Base-by-base conservation (phyloP, 2,113 vertebrate genomes). In the Chlamydotis undulata region DNA sequence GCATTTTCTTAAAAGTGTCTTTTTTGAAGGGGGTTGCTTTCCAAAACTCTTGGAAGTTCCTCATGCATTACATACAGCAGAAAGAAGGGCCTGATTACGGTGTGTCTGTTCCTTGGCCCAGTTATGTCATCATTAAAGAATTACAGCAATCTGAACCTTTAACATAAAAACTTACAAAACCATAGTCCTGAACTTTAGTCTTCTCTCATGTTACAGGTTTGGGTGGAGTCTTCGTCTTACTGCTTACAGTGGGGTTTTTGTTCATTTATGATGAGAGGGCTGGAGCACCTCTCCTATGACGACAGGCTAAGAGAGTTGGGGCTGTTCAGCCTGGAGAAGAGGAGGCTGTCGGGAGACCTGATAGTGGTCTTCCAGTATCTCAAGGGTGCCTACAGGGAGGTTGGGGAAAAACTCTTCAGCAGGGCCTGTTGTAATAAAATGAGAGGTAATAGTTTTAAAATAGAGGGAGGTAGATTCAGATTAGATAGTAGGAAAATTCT, bases 91-190 rank as follows among this genome's bases (percentile, higher is more conserved):
- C 56, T 90, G 39, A 19, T 87, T 94, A n/a, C 80, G 90, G 9
- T 22, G 55, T 35, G 71, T 82, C 79, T 88, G 75, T 92, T 93
- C 68, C 71, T 43, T 90, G 69, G 68, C 76, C 79, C 76, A 92
- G 19, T 76, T 89, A 49, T 87, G 83, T 87, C 76, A 79, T 75
- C 26, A 11, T 41, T 86, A 49, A 90, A 91, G 53, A 56, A 68
- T 95, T 96, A 41, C 80, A 81, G 69, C 83, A 90, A 12, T 94
- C 65, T 65, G 83, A 87, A 95, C 95, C 86, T 94, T 96, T 91
- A 83, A 83, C 95, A 95, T 74, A 92, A 82, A 95, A 91, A 82
- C 60, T 91, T 94, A 56, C 23, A 87, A 88, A 92, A 93, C 12
- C 1, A 0, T 61, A 59, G 47, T 52, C 49, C 11, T 75, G 60